Conservation (phyloP, 92 coral and sea anemone genomes). For the Actinostola sp. region DNA sequence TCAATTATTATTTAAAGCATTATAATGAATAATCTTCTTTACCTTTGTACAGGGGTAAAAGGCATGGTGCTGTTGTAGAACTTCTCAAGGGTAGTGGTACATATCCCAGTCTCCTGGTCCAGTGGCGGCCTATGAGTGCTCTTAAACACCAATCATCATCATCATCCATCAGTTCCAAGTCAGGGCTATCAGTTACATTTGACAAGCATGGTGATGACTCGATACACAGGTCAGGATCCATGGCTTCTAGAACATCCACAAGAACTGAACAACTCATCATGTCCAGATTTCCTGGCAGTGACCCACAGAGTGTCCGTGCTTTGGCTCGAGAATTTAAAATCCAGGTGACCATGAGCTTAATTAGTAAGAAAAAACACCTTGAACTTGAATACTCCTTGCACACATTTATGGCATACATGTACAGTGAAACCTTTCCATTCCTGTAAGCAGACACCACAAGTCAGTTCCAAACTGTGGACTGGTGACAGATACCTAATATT, state of each 20-base stretch:
- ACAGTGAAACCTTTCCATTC: too few relatives aligned
- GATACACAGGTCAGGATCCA: constrained; percentile 31
- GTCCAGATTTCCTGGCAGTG: constrained; percentile 32
- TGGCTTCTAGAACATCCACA: constrained; percentile 42
- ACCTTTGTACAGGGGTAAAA: constrained; percentile 60
- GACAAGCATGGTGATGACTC: constrained; percentile 38
- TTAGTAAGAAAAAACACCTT: too few relatives aligned
- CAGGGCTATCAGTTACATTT: constrained; percentile 77
- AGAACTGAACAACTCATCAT: constrained; percentile 61
- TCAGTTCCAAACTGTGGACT: too few relatives aligned
- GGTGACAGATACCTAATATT: too few relatives aligned
- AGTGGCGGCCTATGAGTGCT: constrained; percentile 82
- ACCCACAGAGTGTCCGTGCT: constrained; percentile 11
- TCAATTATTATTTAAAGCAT: too few relatives aligned
- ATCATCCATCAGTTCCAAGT: constrained; percentile 58
- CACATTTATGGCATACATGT: too few relatives aligned
- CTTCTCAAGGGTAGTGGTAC: constrained; percentile 90
- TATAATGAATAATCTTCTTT: too few relatives aligned
- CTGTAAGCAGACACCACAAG: too few relatives aligned
- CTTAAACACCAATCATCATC: constrained; percentile 68
- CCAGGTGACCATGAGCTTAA: too few relatives aligned
- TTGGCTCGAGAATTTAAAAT: constrained; percentile 71
- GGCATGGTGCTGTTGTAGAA: constrained; percentile 72
- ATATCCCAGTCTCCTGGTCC: constrained; percentile 72
- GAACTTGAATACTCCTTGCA: too few relatives aligned